Base-by-base conservation (phyloP, 1,140 invertebrate genomes). In the Eumeta japonica region DNA sequence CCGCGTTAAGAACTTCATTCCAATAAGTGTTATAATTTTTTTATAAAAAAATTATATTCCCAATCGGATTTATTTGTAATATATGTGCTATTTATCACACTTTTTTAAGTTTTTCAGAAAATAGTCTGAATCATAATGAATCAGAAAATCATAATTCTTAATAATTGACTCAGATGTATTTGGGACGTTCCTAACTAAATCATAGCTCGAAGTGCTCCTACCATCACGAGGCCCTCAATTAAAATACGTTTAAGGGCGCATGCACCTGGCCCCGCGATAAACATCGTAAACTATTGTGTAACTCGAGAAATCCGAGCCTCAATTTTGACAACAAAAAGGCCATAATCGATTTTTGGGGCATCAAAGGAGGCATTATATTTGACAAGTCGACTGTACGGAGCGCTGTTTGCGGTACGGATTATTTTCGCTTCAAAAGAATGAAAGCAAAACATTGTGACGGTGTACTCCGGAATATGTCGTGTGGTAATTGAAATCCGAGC, bases 251-350 rank as follows among this genome's bases (percentile, higher is more conserved):
- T 74, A 70, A 64, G 55, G 50, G 39, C 46, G 50, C 41, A 34
- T 45, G 48, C 68, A 74, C 70, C 70, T 74, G 70, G 70, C 41
- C n/a, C n/a, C 39, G 42, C 45, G 70, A 71, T 74, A 71, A 62
- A 63, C 65, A 70, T 74, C 70, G 58, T 36, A 70, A 24, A 74
- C 64, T 71, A 71, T 74, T 62, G 60, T 70, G 62, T 45, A 66
- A 71, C 62, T 54, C 57, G 70, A 71, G 70, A 74, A 62, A 59
- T 65, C 62, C 51, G 58, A 71, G 55, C 66, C 66, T 62, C 64
- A 70, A 67, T 74, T 74, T 71, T 74, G 64, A 71, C 64, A 71
- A 74, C 66, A 71, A 74, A 74, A 71, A 70, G 64, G 63, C 62
- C 57, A 64, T 74, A 74, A 74, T 74, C 70, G 70, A 71, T 71